phyloP scores from a whole-genome alignment of 2,797 vertebrate species.

The Manis crassicaudata region DNA sequence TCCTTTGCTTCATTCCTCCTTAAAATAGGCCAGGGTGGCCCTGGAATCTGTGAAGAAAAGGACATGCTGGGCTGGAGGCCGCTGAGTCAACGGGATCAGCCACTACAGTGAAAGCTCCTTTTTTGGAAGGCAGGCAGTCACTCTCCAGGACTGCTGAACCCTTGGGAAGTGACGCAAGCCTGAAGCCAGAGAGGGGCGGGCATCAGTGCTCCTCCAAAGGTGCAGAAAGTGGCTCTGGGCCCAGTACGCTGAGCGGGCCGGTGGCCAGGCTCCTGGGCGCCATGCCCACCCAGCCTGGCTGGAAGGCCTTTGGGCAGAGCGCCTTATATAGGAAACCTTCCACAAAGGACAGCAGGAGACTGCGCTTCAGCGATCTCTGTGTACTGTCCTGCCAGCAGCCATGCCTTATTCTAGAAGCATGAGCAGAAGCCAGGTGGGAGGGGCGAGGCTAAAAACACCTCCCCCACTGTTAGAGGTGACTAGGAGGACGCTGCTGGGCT shows the following conservation, averaged over 20 bases:
- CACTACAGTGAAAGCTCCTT: conserved; percentile 83
- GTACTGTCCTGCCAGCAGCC: not conserved
- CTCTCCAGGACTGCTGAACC: conserved; percentile 61
- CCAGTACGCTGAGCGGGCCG: too few relatives aligned
- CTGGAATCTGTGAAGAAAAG: not conserved
- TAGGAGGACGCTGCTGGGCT: too few relatives aligned
- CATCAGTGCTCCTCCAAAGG: not conserved
- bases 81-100: conserved; percentile 78
- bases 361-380: not conserved
- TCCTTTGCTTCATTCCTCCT: not conserved
- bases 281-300: not conserved
- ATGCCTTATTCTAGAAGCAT: not conserved
- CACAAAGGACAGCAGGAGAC: not conserved
- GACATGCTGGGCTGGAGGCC: not conserved
- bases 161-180: conserved; percentile 77
- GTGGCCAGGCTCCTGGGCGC: too few relatives aligned
- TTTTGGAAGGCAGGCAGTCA: conserved; percentile 83
- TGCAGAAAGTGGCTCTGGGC: not conserved
- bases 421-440: not conserved
- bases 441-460: not conserved
- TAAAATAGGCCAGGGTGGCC: not conserved
- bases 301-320: not conserved
- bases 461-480: too few relatives aligned
- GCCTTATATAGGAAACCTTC: not conserved
- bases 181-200: conserved; percentile 27